Base-by-base conservation (phyloP, 2,113 vertebrate species). In the Quiscalus mexicanus region DNA sequence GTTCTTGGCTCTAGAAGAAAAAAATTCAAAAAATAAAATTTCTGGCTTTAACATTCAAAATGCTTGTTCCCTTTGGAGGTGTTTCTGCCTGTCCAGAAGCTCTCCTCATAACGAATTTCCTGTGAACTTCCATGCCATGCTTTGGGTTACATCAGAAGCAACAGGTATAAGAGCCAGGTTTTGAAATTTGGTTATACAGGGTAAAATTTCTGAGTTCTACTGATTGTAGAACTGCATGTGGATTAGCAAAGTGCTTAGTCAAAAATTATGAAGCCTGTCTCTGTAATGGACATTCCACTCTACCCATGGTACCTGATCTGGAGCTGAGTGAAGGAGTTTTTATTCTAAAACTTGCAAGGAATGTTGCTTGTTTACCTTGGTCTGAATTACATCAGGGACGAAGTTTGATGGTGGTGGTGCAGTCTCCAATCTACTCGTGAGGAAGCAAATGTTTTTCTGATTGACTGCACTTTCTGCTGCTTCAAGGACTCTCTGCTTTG, bases 331-430 rank as follows among this genome's bases (percentile, higher is more conserved):
- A 88, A 82, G 53, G 69, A 75, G 60, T 3, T 79, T 87, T 89
- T 75, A 39, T 70, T 90, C 47, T 62, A 75, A 95, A 89, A 47
- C 41, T 79, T 87, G 85, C 76, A 77, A 85, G 77, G 95, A 93
- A 94, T 84, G 87, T 65, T 89, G 65, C 52, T 76, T 67, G 53
- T 84, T 95, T 95, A 76, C 63, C 62, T 94, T 92, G 73, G 71
- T 88, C 71, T 93, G 52, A 87, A 53, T 65, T 85, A 78, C 37
- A 79, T 78, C 49, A 65, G 47, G 53, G 64, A 37, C 64, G 31
- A 84, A 74, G 79, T 68, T 9, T 69, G 52, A 47, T 92, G 60
- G 2, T 27, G 37, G 50, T 56, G 60, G 37, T 56, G 56, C 58
- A 52, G 55, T 41, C 9, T 85, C 52, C 62, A 75, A 4, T 3